These are phyloP conservation scores for Aselliscus stoliczkanus DNA, from an alignment of 2,797 vertebrate genomes.

Conservation along the genomic window DNA sequence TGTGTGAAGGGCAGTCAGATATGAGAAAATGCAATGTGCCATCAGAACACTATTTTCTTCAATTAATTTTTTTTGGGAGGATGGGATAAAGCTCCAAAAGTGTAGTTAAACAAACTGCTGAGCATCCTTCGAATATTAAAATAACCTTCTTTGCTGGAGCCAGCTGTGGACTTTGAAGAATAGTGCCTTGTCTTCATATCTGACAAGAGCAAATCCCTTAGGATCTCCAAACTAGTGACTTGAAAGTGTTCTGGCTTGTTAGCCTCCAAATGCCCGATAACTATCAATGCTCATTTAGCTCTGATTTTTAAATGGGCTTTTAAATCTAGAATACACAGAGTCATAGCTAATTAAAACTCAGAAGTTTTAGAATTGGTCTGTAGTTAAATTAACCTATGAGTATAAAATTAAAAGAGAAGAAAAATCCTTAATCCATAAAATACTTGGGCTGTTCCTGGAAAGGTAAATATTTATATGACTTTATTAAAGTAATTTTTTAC, in stretches of 20 bases:
- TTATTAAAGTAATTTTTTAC: conserved; percentile 28
- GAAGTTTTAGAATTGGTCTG: background rate
- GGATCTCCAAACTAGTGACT: background rate
- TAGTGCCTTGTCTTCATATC: background rate
- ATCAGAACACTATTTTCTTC: background rate
- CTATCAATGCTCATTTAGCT: background rate
- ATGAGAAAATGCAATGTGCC: background rate
- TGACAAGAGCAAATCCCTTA: background rate
- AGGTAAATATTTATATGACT: conserved; percentile 32
- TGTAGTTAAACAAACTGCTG: background rate
- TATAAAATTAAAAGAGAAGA: background rate
- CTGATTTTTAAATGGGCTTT: conserved; percentile 38
- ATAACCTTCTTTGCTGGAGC: background rate
- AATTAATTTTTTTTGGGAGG: background rate
- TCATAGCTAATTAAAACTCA: conserved; percentile 24
- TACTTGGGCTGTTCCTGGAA: background rate
- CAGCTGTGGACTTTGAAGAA: conserved; percentile 21
- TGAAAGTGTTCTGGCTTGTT: conserved; percentile 37
- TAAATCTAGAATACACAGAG: background rate
- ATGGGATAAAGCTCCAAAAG: background rate
- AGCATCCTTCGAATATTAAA: background rate
- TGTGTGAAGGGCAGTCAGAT: background rate
- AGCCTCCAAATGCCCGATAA: background rate
- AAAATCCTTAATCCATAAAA: background rate
- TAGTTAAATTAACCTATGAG: background rate